A percentile compares a stretch with the other conserved stretches of the same genome.
Conservation (phyloP, 1,140 invertebrate species). For the Vanessa tameamea region DNA sequence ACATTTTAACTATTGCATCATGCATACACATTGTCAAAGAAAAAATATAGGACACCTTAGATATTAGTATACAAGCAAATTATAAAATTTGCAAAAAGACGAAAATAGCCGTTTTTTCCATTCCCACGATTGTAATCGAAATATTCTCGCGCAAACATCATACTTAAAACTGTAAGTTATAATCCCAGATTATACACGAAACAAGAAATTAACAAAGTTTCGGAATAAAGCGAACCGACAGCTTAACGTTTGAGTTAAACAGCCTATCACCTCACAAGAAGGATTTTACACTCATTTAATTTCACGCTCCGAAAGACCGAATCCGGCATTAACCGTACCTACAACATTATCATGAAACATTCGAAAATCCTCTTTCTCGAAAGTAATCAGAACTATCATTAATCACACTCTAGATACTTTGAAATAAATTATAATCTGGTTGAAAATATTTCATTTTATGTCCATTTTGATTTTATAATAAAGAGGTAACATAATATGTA, state of each 20-base stretch:
- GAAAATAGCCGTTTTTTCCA: neutral
- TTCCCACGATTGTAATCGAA: neutral
- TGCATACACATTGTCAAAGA: too few species aligned
- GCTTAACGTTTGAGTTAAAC: constrained; percentile 55
- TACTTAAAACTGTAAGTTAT: constrained; percentile 21
- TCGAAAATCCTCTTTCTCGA: neutral
- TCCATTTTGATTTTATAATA: neutral
- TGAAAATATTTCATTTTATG: neutral
- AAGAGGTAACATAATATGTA: neutral
- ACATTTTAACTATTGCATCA: too few species aligned
- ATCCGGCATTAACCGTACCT: constrained; percentile 27
- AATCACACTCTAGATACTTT: neutral
- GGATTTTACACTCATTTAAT: constrained; percentile 63
- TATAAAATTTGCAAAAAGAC: too few species aligned
- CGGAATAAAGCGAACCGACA: constrained; percentile 34
- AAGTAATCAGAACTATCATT: constrained; percentile 1
- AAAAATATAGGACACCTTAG: too few species aligned
- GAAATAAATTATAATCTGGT: neutral
- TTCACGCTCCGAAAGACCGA: constrained; percentile 51
- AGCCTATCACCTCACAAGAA: constrained; percentile 55
- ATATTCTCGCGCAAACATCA: neutral
- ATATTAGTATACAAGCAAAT: too few species aligned
- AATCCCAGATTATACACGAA: constrained; percentile 36
- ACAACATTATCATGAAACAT: neutral
- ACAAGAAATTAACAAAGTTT: constrained; percentile 39